Base-by-base conservation (phyloP, 2,113 vertebrate species). In the Desmodus rotundus region DNA sequence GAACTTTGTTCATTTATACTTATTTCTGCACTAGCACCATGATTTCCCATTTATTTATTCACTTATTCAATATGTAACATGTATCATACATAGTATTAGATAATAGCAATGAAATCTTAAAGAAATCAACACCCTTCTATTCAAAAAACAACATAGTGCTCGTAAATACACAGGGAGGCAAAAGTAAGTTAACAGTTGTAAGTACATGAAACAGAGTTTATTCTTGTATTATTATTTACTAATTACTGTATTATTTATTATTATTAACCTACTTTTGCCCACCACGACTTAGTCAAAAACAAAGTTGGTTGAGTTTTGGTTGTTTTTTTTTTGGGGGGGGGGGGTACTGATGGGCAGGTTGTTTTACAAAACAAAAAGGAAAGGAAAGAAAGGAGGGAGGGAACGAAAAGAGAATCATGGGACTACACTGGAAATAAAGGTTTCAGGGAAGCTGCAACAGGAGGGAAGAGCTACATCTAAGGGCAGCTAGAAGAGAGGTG, bases 351-450 rank as follows among this genome's bases (percentile, higher is more conserved):
- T 2, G 10, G 26, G 43, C 1, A 5, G 31, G 12, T 36, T 78
- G 13, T 67, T 74, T 67, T 1, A 15, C 43, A 78, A 15, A 43
- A 43, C 67, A 54, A 61, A 28, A 4, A 33, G 6, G 12, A 45
- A 70, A 47, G 24, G 28, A 52, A 45, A 41, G 22, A 78, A 63
- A 41, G 43, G 5, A 45, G 22, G 8, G n/a, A n/a, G n/a, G n/a
- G 11, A 24, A 11, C 1, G 0, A 20, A n/a, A 2, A 67, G 43
- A 22, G 45, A 80, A 50, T 6, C 14, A 19, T n/a, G 31, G 1
- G 3, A 14, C 7, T 41, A 4, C 1, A 38, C 0, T 47, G 33
- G 38, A 50, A 83, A 36, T 6, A 8, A 0, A 38, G 4, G 16
- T 67, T 52, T 38, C 26, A 6, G 6, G 38, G 45, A 47, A 86